Conservation (phyloP, 2,888 invertebrate species). For the Acanthosepion esculentum region DNA sequence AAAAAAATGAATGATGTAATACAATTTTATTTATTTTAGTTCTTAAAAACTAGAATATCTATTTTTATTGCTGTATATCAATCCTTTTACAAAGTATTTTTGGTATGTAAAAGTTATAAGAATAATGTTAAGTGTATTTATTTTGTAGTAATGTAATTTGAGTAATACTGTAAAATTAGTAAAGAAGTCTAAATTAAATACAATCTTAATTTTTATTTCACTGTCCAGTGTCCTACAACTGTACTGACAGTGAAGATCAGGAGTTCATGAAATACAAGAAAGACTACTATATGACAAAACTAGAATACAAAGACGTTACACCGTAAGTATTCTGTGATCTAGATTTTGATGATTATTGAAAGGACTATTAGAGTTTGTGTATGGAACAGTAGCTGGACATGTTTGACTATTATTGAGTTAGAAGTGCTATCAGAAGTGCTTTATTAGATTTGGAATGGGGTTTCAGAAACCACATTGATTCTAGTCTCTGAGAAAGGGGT, state of each 20-base stretch:
- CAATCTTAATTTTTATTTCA: neutral
- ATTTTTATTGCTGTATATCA: too few species aligned
- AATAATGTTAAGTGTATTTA: too few species aligned
- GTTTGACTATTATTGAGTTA: neutral
- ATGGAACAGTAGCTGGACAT: neutral
- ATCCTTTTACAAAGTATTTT: too few species aligned
- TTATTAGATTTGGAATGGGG: neutral
- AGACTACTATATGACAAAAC: conserved; percentile 92
- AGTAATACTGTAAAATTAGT: too few species aligned
- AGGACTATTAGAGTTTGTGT: neutral
- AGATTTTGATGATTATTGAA: neutral
- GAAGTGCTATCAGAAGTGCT: neutral
- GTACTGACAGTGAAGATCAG: conserved; percentile 69
- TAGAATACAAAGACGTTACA: conserved; percentile 87
- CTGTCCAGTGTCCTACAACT: neutral
- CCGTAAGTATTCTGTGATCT: conserved; percentile 79
- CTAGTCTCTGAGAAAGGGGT: too few species aligned
- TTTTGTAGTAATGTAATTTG: too few species aligned
- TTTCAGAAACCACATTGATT: too few species aligned
- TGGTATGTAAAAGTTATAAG: too few species aligned
- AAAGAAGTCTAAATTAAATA: neutral
- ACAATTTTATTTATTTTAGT: too few species aligned
- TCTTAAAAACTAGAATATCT: too few species aligned
- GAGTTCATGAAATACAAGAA: conserved; percentile 90
- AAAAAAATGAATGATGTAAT: too few species aligned